Evolutionary conservation across 2,888 invertebrate species (phyloP), one percentile per base, ranked within the genome.

Genomic region (Timema podura): DNA sequence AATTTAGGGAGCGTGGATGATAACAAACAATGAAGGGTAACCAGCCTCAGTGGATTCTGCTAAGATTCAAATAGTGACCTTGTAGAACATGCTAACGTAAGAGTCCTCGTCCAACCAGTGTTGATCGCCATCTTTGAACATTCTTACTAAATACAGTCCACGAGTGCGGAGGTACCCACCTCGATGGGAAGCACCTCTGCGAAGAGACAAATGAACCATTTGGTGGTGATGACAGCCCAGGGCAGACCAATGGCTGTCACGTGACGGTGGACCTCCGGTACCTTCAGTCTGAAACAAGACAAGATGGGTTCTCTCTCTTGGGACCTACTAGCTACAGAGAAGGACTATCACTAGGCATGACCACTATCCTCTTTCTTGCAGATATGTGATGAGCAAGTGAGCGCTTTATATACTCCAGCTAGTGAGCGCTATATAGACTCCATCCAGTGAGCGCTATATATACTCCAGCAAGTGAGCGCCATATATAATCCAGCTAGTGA

Each of bases 171-270:
- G 7, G 54, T 11, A 73, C 72, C 77, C 80, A 88, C 88, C 83
- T 97, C 96, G 71, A 93, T 90, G 0, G 96, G 96, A 72, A 97
- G 85, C 69, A 96, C 95, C 84, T 97, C 96, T 68, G 94, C 93
- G 82, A 91, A 96, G 67, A 96, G 84, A 79, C 96, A 97, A 76
- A 97, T 91, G 80, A 97, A 96, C 96, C 96, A 97, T 83, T 96
- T 97, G 71, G 95, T 95, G 47, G 92, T 91, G 76, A 96, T 90
- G 71, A 96, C 91, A 68, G 94, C 91, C 92, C 95, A 96, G 13
- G 94, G 92, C 76, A 96, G 86, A 71, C 92, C 94, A 76, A 93
- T 82, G 76, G 87, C 86, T 75, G 89, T 89, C 74, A 96, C 88
- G 80, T 95, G 93, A 74, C 88, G 85, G 81, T 93, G 88, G 6